Base-by-base conservation (phyloP, 1,140 invertebrate species). In the Drosophila mauritiana region DNA sequence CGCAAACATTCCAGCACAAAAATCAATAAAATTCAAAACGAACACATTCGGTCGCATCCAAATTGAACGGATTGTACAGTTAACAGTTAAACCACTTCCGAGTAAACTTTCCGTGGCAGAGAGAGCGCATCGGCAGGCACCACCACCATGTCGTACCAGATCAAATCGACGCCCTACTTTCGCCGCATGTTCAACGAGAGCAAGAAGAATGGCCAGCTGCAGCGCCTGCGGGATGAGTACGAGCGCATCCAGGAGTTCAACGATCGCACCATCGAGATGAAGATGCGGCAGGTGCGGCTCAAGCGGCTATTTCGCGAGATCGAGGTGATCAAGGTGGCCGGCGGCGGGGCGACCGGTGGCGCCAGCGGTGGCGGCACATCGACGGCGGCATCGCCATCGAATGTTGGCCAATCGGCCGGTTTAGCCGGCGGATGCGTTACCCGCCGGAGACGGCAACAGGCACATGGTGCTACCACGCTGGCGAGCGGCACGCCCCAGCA, bases 211-310 rank as follows among this genome's bases (percentile, higher is more conserved):
- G 90, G 85, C 0, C 85, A 91, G 20, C 45, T 91, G 61, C 90
- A 91, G 61, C 69, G 73, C 0, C 48, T 91, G 48, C 61, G 83
- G 7, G 90, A 91, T 45, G 90, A 91, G 57, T 91, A 91, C 17
- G 90, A 91, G 7, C 73, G 90, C 15, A 90, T 91, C 12, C 82
- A 90, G 45, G 82, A 86, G 55, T 91, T 91, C 52, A 90, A 91
- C 12, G 90, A 91, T 49, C 85, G 67, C 48, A 86, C 85, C 25
- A 91, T 91, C n/a, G 90, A 91, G 57, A 68, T 84, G 13, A 91
- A 91, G 56, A 91, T 91, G 90, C 90, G 90, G 0, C 77, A 91
- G 54, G 80, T 91, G 61, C 86, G 90, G 0, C 40, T 91, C 17
- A 91, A 88, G 73, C 82, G 90, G 1, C 51, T 91, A 3, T 91